Evolutionary conservation across 2,888 invertebrate genomes (phyloP).

Genomic region (Tiphia femorata): DNA sequence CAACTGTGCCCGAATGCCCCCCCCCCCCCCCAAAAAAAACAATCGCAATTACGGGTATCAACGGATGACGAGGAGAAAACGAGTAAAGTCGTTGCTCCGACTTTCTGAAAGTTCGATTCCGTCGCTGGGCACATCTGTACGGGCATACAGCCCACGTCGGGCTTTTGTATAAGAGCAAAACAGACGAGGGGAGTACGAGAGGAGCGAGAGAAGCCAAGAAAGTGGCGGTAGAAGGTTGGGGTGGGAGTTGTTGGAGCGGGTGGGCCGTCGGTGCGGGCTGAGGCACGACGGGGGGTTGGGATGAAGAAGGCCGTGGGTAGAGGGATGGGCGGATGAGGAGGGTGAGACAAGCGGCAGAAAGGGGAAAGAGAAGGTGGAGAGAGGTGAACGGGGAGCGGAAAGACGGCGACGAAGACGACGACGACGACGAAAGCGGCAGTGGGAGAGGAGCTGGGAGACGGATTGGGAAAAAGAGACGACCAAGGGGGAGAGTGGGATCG

Average conservation of each 20-base stretch:
- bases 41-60: too few species aligned
- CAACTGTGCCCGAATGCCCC: too few species aligned
- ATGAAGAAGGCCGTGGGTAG: constrained; percentile 28
- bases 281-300: constrained; percentile 17
- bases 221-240: constrained; percentile 36
- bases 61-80: too few species aligned
- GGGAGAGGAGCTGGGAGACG: constrained; percentile 43
- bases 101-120: constrained; percentile 32
- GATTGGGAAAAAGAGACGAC: constrained; percentile 8
- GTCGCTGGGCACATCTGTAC: constrained; percentile 45
- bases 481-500: constrained; percentile 30
- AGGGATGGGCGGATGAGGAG: constrained; percentile 33
- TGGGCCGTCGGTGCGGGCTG: constrained; percentile 31
- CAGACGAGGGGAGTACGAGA: constrained; percentile 32
- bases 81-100: constrained; percentile 37
- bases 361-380: constrained; percentile 35
- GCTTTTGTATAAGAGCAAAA: constrained; percentile 48
- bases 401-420: too few species aligned
- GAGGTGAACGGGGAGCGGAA: constrained; percentile 27
- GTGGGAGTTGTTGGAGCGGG: constrained; percentile 36
- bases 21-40: too few species aligned
- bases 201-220: constrained; percentile 48
- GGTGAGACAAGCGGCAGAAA: constrained; percentile 16
- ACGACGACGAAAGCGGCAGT: constrained; percentile 14
- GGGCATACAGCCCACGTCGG: constrained; percentile 46